Evolutionary conservation across 2,888 invertebrate species (phyloP).

Genomic region (Lepidonotus clava): DNA sequence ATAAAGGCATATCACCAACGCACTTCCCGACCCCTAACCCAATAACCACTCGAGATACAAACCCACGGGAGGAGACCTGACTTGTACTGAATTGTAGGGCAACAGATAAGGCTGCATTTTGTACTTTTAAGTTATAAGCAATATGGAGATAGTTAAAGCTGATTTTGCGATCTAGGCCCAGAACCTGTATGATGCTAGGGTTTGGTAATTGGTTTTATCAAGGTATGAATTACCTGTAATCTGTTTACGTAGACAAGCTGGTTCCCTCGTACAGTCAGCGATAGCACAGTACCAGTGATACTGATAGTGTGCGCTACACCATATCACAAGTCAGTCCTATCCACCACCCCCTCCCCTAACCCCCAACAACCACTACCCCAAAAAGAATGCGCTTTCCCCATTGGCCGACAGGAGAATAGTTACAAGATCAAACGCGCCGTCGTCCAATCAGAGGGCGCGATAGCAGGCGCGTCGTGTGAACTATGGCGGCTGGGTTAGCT

Average conservation of each 20-base stretch:
- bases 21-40: no score
- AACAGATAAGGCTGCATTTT: no score
- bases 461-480: neutral
- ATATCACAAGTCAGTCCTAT: no score
- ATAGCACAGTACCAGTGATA: neutral
- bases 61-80: no score
- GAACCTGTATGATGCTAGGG: no score
- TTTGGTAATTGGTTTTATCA: neutral
- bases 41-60: no score
- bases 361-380: no score
- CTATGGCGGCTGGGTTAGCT: no score
- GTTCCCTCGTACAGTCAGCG: neutral
- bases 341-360: neutral
- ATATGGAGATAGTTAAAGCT: neutral
- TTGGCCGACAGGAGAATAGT: neutral
- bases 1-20: no score
- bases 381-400: constrained; percentile 32
- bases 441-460: constrained; percentile 16
- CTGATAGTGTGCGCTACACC: neutral
- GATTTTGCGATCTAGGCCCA: neutral
- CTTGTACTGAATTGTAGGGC: no score
- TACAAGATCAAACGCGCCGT: constrained; percentile 34
- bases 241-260: constrained; percentile 13
- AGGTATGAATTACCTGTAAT: constrained; percentile 23
- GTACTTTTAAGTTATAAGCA: neutral